Conservation (phyloP, 1,140 invertebrate genomes). For the Eubasilissa regina region DNA sequence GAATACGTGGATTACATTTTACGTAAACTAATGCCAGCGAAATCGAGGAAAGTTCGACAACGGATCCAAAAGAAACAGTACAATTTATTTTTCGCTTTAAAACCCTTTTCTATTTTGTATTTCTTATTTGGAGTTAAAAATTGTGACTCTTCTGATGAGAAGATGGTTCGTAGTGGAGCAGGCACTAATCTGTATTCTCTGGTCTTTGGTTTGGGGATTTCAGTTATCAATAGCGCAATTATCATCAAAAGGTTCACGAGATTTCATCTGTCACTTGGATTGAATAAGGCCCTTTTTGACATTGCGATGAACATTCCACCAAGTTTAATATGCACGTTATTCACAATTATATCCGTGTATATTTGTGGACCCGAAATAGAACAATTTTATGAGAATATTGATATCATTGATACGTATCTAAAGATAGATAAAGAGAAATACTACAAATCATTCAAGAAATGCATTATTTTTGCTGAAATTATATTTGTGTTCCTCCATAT, state of each 20-base stretch:
- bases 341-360: neutral
- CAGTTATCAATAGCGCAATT: no score
- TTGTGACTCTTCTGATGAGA: neutral
- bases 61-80: neutral
- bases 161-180: neutral
- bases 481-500: neutral
- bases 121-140: conserved; percentile 10
- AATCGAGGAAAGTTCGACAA: neutral
- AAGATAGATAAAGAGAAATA: conserved; percentile 9
- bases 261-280: neutral
- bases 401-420: conserved; percentile 9
- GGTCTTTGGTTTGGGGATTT: neutral
- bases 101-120: neutral
- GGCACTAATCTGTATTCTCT: conserved; percentile 1
- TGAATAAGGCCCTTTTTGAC: conserved; percentile 4
- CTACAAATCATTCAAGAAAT: conserved; percentile 8
- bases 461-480: neutral
- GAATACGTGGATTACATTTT: no score
- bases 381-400: conserved; percentile 16
- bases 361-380: neutral
- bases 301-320: neutral
- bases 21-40: no score
- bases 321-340: neutral
- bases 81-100: conserved; percentile 8
- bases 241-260: neutral